A percentile compares a stretch with the other conserved stretches of the same genome.
Conservation (phyloP, 2,888 invertebrate genomes). For the Gortyna flavago region DNA sequence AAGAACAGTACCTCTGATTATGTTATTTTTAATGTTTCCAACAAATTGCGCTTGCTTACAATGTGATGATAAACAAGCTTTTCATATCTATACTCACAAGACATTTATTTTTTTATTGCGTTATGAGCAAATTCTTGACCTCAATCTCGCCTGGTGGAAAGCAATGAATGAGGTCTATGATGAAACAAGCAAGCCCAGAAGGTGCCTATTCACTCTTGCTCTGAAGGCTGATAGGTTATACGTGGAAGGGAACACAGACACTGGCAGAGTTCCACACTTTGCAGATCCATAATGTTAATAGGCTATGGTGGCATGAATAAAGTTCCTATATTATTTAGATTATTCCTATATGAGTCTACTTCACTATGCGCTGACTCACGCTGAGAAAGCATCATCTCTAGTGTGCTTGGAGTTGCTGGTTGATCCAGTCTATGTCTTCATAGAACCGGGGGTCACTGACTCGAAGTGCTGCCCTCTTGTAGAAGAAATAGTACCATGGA, state of each 20-base stretch:
- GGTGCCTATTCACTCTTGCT: background rate
- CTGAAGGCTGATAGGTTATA: background rate
- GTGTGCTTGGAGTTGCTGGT: slow-evolving; percentile 87
- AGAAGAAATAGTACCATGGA: slow-evolving; percentile 96
- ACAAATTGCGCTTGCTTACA: background rate
- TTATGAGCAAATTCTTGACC: too few species aligned
- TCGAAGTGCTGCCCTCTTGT: slow-evolving; percentile 96
- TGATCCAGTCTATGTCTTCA: slow-evolving; percentile 96
- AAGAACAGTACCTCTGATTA: background rate
- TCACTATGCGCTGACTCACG: background rate
- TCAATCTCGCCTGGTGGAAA: too few species aligned
- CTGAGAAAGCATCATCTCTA: slow-evolving; percentile 48
- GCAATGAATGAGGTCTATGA: too few species aligned
- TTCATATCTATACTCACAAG: background rate
- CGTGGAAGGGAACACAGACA: background rate
- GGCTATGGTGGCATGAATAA: slow-evolving; percentile 12
- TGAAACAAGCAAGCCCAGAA: too few species aligned
- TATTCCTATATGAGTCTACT: slow-evolving; percentile 36
- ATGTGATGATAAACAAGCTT: background rate
- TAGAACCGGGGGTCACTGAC: slow-evolving; percentile 97
- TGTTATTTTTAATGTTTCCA: background rate
- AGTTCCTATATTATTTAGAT: slow-evolving; percentile 23
- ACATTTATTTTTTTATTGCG: too few species aligned
- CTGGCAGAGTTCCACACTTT: background rate
- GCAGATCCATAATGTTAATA: slow-evolving; percentile 12